Evolutionary conservation across 2,113 vertebrate genomes (phyloP), one percentile per base, ranked within the genome.

Genomic region (Miniopterus natalensis): DNA sequence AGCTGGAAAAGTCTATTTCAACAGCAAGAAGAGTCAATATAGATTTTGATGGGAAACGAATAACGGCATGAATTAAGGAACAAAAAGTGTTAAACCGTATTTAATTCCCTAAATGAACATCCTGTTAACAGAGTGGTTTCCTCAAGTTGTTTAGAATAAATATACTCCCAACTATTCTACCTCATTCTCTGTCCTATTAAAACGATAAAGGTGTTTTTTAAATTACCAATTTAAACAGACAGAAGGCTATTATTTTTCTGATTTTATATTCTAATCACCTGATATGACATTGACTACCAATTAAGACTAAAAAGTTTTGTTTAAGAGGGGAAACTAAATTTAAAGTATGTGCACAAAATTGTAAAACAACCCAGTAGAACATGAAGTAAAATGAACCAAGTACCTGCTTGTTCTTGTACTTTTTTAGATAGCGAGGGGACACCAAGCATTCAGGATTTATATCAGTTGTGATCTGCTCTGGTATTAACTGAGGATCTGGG

Each of bases 401-500:
- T 98, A 99, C 99, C 99, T 99, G 99, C 97, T 99, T 99, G 98
- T 99, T 99, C 98, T 99, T 99, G 97, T 99, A 99, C 88, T 99
- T 99, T 96, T 99, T 99, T 92, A 99, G 98, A 92, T 99, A 99
- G 63, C 99, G 99, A 10, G 99, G 99, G 0, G 99, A 99, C 61
- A 99, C 99, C 96, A 99, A 98, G 71, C 99, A 99, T 90, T 99
- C 99, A 0, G 99, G 99, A 92, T 99, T 99, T 88, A 99, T 99
- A 96, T 99, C 99, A 0, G 99, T 99, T 96, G 98, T 99, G 98
- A 99, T 99, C 14, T 99, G 99, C 84, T 99, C 99, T 0, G 99
- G 98, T 90, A 99, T 99, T 87, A 99, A 98, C 97, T 99, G 99
- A 0, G 99, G 99, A 97, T 99, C 99, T 0, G 99, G 99, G 97